These are phyloP conservation scores for Todus mexicanus DNA, from an alignment of 2,797 vertebrate genomes.

Conservation along the genomic window DNA sequence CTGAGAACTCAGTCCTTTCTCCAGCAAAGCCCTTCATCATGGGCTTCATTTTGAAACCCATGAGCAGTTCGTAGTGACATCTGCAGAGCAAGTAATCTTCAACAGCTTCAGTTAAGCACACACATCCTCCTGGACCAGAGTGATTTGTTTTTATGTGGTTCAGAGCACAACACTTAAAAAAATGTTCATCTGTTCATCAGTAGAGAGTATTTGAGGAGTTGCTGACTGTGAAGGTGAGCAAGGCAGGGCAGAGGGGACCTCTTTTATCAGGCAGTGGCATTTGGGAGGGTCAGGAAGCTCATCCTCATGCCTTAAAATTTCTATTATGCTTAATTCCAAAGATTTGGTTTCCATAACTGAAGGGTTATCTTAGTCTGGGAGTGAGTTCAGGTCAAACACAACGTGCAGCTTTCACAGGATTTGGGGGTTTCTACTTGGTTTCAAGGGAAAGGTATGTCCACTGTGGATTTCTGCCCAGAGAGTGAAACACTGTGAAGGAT, in stretches of 20 bases:
- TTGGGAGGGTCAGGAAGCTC: background rate
- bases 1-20: background rate
- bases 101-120: background rate
- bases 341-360: background rate
- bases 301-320: background rate
- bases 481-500: background rate
- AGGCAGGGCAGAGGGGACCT: background rate
- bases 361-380: background rate
- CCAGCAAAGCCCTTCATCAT: background rate
- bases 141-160: background rate
- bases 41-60: background rate
- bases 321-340: background rate
- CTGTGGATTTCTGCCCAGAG: background rate
- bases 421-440: background rate
- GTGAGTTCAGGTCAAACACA: background rate
- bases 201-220: background rate
- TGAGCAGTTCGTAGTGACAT: background rate
- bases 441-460: background rate
- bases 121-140: background rate
- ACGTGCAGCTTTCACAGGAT: background rate
- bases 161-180: background rate
- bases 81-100: background rate
- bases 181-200: accelerated
- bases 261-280: accelerated
- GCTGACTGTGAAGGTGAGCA: accelerated